Percentiles rank a stretch among this genome's conserved stretches.
phyloP scores from a whole-genome alignment of 2,113 vertebrate species.

The Cyanistes caeruleus region DNA sequence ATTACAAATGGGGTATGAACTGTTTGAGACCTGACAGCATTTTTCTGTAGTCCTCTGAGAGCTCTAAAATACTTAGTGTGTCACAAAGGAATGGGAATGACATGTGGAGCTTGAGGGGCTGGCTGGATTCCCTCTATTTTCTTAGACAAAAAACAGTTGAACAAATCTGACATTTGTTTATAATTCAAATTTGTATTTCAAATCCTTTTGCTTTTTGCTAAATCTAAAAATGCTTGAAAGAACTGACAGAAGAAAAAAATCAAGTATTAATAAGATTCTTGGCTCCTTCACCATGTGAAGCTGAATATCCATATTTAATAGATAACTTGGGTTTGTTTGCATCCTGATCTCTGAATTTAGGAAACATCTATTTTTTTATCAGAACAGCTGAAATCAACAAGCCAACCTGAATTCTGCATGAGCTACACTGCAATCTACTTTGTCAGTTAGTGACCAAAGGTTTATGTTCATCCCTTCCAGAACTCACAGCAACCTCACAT shows the following conservation, averaged over 20 bases:
- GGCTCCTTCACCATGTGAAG: background rate
- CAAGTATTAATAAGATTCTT: background rate
- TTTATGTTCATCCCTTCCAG: background rate
- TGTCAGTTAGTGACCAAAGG: background rate
- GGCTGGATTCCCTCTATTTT: background rate
- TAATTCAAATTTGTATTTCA: background rate
- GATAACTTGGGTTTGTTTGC: background rate
- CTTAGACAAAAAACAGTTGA: background rate
- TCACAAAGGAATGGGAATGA: background rate
- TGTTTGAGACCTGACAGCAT: background rate
- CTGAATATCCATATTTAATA: background rate
- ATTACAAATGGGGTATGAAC: background rate
- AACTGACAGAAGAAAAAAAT: background rate
- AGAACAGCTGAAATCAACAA: background rate
- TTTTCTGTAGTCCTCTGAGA: background rate
- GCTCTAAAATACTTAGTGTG: background rate
- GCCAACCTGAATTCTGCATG: background rate
- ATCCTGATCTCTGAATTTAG: background rate
- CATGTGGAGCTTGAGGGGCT: background rate
- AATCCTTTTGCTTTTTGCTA: background rate
- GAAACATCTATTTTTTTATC: background rate
- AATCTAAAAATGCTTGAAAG: slow-evolving; percentile 1
- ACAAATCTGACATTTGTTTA: slow-evolving; percentile 18
- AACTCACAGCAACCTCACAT: background rate
- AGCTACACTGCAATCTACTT: background rate